These are phyloP conservation scores for Mastacembelus armatus DNA, from an alignment of 2,797 vertebrate species.

Conservation along the genomic window DNA sequence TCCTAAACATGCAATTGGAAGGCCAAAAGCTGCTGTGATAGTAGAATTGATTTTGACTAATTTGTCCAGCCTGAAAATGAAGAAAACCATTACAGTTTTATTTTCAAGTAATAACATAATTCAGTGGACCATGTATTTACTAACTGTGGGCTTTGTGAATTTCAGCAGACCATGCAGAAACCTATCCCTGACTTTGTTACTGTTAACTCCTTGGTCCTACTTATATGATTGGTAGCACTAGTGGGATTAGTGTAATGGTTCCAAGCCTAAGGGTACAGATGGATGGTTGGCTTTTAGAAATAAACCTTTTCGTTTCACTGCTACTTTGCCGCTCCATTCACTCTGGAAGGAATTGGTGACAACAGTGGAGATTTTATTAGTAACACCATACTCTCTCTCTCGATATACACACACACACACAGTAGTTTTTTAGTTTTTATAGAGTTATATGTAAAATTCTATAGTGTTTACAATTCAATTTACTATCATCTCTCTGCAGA, in stretches of 20 bases:
- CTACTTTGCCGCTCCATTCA: background rate
- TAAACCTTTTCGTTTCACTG: conserved; percentile 5
- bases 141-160: conserved; percentile 26
- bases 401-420: too few relatives aligned
- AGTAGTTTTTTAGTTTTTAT: background rate
- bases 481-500: conserved; percentile 78
- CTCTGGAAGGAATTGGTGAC: background rate
- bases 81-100: conserved; percentile 14
- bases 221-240: conserved; percentile 52
- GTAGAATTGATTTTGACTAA: background rate
- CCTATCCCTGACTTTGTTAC: conserved; percentile 23
- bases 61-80: conserved; percentile 7
- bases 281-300: conserved; percentile 18
- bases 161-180: conserved; percentile 35
- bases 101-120: conserved; percentile 41
- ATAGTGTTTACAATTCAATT: background rate
- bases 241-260: conserved; percentile 58
- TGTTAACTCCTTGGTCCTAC: conserved; percentile 19
- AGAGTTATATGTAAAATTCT: too few relatives aligned
- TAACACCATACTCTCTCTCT: background rate
- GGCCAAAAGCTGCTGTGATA: background rate
- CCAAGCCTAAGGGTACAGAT: conserved; percentile 23
- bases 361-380: background rate
- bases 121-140: conserved; percentile 26
- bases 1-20: background rate